Percentiles rank a stretch among this genome's conserved stretches.
phyloP scores from a whole-genome alignment of 1,140 invertebrate species.

The Bombus waltoni region DNA sequence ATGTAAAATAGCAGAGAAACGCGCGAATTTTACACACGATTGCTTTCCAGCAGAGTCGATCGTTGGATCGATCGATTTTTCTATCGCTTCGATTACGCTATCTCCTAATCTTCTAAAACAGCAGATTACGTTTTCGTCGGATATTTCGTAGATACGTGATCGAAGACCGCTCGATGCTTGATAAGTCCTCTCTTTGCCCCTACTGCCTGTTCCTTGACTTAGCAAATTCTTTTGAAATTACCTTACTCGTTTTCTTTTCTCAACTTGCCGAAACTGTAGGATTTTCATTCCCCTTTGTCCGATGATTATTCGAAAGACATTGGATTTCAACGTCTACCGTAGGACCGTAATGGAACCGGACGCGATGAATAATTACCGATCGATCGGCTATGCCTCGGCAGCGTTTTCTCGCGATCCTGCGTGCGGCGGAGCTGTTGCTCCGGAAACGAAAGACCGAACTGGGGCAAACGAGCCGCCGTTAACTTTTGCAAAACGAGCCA shows the following conservation, averaged over 20 bases:
- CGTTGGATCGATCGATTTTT: neutral
- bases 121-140: neutral
- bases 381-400: conserved; percentile 20
- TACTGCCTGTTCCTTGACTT: neutral
- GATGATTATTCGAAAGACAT: neutral
- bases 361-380: conserved; percentile 35
- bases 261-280: neutral
- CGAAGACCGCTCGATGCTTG: neutral
- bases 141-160: neutral
- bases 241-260: neutral
- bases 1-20: neutral
- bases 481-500: neutral
- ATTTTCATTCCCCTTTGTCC: neutral
- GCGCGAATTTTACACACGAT: neutral
- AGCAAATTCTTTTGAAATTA: neutral
- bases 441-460: conserved; percentile 1
- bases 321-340: neutral
- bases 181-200: neutral
- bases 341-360: conserved; percentile 21
- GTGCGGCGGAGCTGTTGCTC: no score
- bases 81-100: no score
- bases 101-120: neutral
- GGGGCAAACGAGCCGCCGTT: neutral
- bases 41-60: neutral
- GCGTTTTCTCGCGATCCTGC: conserved; percentile 14